Percentiles rank a stretch among this genome's conserved stretches.
Evolutionary conservation across 2,888 invertebrate species (phyloP).

Genomic region (Nomada lathburiana): DNA sequence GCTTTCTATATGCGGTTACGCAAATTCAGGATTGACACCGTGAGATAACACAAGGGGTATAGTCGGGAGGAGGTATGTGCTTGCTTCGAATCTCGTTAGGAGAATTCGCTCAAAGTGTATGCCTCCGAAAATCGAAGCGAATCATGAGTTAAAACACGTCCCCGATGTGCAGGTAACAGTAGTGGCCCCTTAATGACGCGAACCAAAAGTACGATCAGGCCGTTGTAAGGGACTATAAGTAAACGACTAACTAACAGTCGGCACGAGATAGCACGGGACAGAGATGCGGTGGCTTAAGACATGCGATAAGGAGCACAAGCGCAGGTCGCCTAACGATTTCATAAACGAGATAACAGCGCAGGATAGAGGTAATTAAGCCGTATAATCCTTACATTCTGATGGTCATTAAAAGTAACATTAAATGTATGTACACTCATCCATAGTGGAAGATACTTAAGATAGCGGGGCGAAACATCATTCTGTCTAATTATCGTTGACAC

Average conservation of each 20-base stretch:
- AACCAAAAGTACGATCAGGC: constrained; percentile 34
- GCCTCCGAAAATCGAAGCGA: too few relatives aligned
- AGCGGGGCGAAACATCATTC: constrained; percentile 59
- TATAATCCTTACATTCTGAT: constrained; percentile 71
- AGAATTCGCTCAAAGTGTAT: too few relatives aligned
- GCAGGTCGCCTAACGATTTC: constrained; percentile 76
- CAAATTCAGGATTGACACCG: constrained; percentile 58
- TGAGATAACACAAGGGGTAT: constrained; percentile 42
- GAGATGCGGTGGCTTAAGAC: constrained; percentile 66
- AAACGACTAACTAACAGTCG: constrained; percentile 57
- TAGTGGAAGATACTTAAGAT: constrained; percentile 73
- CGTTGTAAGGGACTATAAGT: constrained; percentile 43
- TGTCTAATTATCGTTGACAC: constrained; percentile 72
- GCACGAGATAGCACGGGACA: constrained; percentile 56
- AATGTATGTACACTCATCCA: constrained; percentile 70
- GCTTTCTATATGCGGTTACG: constrained; percentile 57
- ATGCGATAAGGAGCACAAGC: constrained; percentile 76
- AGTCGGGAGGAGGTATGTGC: background rate
- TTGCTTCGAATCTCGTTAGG: too few relatives aligned
- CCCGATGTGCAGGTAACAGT: background rate
- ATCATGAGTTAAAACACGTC: background rate
- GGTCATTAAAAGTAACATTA: constrained; percentile 72
- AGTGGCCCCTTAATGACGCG: background rate
- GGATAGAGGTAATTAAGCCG: constrained; percentile 78
- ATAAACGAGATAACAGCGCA: constrained; percentile 75